Evolutionary conservation across 2,888 invertebrate genomes (phyloP).

Genomic region (Scotopteryx bipunctaria): DNA sequence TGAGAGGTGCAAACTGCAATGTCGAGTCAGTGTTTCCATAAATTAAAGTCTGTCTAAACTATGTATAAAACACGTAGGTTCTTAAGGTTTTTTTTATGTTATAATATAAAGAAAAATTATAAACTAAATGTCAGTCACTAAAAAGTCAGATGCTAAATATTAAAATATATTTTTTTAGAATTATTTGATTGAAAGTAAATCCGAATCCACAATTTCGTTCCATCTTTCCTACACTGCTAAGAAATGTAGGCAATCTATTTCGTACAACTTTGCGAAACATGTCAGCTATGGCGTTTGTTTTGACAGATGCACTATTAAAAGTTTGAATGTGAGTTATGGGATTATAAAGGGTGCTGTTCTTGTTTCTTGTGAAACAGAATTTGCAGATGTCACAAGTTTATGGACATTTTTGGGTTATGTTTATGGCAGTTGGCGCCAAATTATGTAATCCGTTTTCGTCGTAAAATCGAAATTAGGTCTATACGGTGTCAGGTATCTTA

Average conservation of each 20-base stretch:
- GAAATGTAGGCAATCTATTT: slow-evolving; percentile 17
- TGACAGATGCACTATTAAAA: slow-evolving; percentile 70
- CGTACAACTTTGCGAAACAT: slow-evolving; percentile 48
- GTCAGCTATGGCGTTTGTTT: slow-evolving; percentile 52
- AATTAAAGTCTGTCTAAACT: too few species aligned
- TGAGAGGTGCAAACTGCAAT: too few species aligned
- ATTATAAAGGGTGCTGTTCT: slow-evolving; percentile 49
- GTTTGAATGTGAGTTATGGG: slow-evolving; percentile 57
- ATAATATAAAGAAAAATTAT: too few species aligned
- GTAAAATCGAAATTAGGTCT: slow-evolving; percentile 6
- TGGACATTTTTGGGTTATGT: slow-evolving; percentile 20
- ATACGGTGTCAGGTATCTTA: not conserved
- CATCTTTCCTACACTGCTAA: not conserved
- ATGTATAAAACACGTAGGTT: too few species aligned
- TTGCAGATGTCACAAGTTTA: slow-evolving; percentile 44
- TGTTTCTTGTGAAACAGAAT: slow-evolving; percentile 47
- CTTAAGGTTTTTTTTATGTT: too few species aligned
- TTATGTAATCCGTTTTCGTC: slow-evolving; percentile 16
- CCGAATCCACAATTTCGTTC: not conserved
- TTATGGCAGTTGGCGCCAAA: slow-evolving; percentile 20
- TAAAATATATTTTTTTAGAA: too few species aligned
- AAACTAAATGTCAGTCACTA: too few species aligned
- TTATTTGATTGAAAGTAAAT: not conserved
- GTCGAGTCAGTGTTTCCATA: too few species aligned
- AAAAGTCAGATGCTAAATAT: too few species aligned